Percentiles rank a stretch among this genome's conserved stretches.
phyloP scores from a whole-genome alignment of 1,140 invertebrate species.

The Thaumatotibia leucotreta region DNA sequence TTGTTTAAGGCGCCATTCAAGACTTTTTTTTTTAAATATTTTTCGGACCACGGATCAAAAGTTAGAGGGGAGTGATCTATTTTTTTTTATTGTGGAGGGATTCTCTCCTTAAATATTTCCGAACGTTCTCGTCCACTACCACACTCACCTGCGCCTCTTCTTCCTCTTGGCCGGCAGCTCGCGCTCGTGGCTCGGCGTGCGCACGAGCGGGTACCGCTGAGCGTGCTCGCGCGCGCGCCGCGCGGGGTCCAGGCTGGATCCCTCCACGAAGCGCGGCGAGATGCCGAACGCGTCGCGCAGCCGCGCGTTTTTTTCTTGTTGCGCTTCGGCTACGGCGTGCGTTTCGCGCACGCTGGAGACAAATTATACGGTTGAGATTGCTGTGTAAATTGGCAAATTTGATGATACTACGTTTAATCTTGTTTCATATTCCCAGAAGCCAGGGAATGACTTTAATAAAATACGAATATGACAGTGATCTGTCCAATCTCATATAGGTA shows the following conservation, averaged over 20 bases:
- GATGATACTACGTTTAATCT: too few species aligned
- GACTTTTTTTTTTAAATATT: too few species aligned
- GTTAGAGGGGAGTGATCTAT: too few species aligned
- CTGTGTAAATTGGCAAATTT: neutral
- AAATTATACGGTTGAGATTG: neutral
- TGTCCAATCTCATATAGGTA: too few species aligned
- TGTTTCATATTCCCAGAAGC: too few species aligned
- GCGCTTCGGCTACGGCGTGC: conserved; percentile 97
- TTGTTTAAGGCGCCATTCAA: too few species aligned
- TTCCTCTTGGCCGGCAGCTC: conserved; percentile 72
- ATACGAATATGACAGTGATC: too few species aligned
- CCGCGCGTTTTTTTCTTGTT: conserved; percentile 95
- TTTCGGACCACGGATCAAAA: too few species aligned
- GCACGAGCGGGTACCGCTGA: conserved; percentile 80
- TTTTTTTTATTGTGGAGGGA: too few species aligned
- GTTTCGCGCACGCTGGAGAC: conserved; percentile 90
- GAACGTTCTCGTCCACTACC: conserved; percentile 80
- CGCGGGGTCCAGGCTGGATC: conserved; percentile 93
- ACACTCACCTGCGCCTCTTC: conserved; percentile 70
- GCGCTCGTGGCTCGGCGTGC: conserved; percentile 77
- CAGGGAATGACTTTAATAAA: too few species aligned
- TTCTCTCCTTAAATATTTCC: too few species aligned
- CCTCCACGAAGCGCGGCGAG: conserved; percentile 94
- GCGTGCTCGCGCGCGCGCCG: conserved; percentile 80
- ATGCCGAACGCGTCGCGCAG: conserved; percentile 96